A percentile compares a stretch with the other conserved stretches of the same genome.
Evolutionary conservation across 2,797 vertebrate genomes (phyloP).

Genomic region (Liasis olivaceus): DNA sequence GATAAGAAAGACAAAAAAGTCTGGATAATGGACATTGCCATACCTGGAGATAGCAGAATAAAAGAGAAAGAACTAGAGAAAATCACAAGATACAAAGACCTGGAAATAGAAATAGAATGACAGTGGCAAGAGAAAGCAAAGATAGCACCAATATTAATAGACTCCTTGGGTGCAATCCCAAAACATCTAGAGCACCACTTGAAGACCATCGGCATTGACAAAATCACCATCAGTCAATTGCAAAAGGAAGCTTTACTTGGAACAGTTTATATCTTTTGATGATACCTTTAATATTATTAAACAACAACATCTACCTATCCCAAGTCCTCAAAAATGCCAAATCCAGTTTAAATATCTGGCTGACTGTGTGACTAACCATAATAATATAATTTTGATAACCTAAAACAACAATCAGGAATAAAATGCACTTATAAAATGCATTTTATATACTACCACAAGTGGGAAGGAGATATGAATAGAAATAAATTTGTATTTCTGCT

Average conservation of each 20-base stretch:
- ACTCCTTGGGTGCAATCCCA: not conserved
- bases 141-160: not conserved
- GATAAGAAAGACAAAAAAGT: not conserved
- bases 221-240: not conserved
- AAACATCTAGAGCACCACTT: not conserved
- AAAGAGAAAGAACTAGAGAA: not conserved
- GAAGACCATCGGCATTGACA: not conserved
- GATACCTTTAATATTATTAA: slow-evolving; percentile 19
- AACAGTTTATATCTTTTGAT: slow-evolving; percentile 18
- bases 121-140: not conserved
- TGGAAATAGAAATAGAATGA: not conserved
- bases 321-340: not conserved
- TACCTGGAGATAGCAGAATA: not conserved
- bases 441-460: not conserved
- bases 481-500: not conserved
- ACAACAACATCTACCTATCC: slow-evolving; percentile 13
- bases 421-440: slow-evolving; percentile 7
- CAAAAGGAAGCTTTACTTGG: not conserved
- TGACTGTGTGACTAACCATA: not conserved
- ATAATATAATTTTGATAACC: not conserved
- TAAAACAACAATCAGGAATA: slow-evolving; percentile 36
- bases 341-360: not conserved
- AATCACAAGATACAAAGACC: not conserved
- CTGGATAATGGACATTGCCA: not conserved
- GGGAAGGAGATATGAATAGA: not conserved